Percentiles rank a stretch among this genome's conserved stretches.
Conservation (phyloP, 2,797 vertebrate species). For the Silurus lanzhouensis region DNA sequence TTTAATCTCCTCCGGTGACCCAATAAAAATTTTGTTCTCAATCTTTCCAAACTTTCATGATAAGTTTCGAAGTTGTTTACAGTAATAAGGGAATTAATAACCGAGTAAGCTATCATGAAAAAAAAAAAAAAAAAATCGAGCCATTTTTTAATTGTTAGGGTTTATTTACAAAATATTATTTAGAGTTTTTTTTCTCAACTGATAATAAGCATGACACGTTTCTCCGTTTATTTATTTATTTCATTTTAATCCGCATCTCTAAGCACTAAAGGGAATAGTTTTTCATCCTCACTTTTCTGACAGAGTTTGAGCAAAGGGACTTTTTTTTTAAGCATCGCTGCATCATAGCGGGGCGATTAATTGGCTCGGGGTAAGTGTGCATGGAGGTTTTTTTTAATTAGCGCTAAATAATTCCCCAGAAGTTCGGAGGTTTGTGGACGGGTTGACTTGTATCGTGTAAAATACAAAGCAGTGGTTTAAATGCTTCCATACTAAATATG, state of each 20-base stretch:
- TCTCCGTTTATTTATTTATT: not conserved
- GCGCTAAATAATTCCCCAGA: constrained; percentile 48
- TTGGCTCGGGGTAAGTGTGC: constrained; percentile 31
- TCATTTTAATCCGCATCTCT: constrained; percentile 10
- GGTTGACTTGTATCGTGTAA: not conserved
- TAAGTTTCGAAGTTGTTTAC: too few species aligned
- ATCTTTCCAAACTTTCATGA: too few species aligned
- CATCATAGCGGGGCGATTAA: constrained; percentile 14
- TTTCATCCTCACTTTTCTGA: constrained; percentile 27
- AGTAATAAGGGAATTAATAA: not conserved
- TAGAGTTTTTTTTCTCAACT: not conserved
- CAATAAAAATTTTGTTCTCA: not conserved
- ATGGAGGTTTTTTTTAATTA: constrained; percentile 45
- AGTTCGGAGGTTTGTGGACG: constrained; percentile 10
- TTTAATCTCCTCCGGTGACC: too few species aligned
- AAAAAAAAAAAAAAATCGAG: not conserved
- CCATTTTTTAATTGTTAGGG: too few species aligned
- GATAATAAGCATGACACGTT: not conserved
- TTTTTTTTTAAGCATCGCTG: constrained; percentile 26
- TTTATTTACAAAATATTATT: not conserved
- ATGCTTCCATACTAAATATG: constrained; percentile 25
- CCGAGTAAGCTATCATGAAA: not conserved
- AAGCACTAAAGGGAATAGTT: constrained; percentile 6
- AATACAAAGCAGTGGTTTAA: constrained; percentile 23
- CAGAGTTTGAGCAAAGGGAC: constrained; percentile 20